A percentile compares a stretch with the other conserved stretches of the same genome.
phyloP scores from a whole-genome alignment of 2,888 invertebrate species.

The Suillia variegata region DNA sequence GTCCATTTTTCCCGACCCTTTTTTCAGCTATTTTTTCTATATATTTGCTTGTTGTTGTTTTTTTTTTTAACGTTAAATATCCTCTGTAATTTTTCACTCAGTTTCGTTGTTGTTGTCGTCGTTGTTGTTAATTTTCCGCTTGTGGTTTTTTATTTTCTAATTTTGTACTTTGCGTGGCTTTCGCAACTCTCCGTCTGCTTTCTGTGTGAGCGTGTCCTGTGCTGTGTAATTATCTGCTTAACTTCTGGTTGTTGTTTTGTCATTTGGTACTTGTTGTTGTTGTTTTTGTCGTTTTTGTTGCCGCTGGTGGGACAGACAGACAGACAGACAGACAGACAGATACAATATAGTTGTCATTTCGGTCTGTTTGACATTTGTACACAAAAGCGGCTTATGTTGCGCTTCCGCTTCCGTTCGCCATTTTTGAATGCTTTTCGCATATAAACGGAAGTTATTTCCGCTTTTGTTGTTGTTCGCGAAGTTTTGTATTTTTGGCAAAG shows the following conservation, averaged over 20 bases:
- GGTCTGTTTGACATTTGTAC: neutral
- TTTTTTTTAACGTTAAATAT: too few relatives aligned
- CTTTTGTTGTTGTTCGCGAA: too few relatives aligned
- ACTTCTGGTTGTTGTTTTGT: neutral
- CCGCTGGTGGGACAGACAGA: too few relatives aligned
- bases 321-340: too few relatives aligned
- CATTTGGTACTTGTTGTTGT: neutral
- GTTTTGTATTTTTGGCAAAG: too few relatives aligned
- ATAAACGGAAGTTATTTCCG: too few relatives aligned
- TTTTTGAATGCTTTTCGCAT: too few relatives aligned
- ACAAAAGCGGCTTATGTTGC: neutral
- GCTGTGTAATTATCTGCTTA: slow-evolving; percentile 40
- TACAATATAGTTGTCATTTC: slow-evolving; percentile 3
- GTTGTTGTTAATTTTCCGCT: slow-evolving; percentile 59
- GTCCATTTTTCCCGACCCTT: too few relatives aligned
- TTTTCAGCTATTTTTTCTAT: too few relatives aligned
- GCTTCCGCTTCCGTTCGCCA: neutral
- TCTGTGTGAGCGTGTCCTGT: slow-evolving; percentile 32
- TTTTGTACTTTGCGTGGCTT: slow-evolving; percentile 46
- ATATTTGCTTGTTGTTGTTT: too few relatives aligned
- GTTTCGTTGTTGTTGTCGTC: neutral
- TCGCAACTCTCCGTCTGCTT: too few relatives aligned
- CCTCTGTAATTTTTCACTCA: too few relatives aligned
- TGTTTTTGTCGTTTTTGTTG: neutral
- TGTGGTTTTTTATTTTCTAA: slow-evolving; percentile 59